phyloP scores from a whole-genome alignment of 2,113 vertebrate species.

The Piaya cayana region DNA sequence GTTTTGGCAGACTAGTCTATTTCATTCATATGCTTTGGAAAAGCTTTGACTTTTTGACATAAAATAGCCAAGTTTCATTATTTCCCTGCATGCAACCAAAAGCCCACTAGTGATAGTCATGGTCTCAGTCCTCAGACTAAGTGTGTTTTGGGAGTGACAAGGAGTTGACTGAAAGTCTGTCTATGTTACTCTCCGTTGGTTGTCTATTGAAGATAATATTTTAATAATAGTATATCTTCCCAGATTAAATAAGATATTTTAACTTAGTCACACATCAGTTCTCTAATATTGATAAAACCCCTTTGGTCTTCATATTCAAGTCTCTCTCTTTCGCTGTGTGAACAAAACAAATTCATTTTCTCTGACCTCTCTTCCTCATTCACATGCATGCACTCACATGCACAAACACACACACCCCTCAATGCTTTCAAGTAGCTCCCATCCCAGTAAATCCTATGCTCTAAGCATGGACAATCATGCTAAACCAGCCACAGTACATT shows the following conservation, averaged over 20 bases:
- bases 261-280: not conserved
- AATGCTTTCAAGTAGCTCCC: not conserved
- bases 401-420: rapidly evolving
- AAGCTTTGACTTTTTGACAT: not conserved
- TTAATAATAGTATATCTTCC: not conserved
- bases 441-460: not conserved
- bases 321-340: not conserved
- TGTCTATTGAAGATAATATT: not conserved
- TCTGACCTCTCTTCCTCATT: not conserved
- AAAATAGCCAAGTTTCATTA: constrained; percentile 14
- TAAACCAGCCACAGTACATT: not conserved
- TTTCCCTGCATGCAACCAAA: not conserved
- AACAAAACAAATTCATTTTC: not conserved
- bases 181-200: not conserved
- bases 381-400: not conserved
- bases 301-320: not conserved
- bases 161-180: not conserved
- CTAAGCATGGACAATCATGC: not conserved
- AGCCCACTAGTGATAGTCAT: not conserved
- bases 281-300: not conserved
- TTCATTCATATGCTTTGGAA: not conserved
- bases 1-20: not conserved
- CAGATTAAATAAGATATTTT: not conserved
- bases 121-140: not conserved
- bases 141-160: rapidly evolving